Base-by-base conservation (phyloP, 2,113 vertebrate species). In the Sceloporus undulatus region DNA sequence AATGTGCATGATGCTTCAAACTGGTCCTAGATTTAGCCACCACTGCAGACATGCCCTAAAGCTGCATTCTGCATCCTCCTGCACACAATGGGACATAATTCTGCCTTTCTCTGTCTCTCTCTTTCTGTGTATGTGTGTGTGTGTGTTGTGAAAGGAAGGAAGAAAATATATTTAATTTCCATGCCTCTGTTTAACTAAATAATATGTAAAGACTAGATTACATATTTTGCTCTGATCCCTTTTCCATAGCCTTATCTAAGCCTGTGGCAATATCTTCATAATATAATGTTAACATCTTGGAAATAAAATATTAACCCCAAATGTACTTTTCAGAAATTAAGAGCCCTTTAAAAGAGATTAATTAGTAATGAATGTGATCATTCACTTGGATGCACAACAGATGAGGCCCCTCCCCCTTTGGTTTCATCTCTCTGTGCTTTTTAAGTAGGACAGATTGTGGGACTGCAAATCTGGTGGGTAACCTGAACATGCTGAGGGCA, bases 291-390 rank as follows among this genome's bases (percentile, higher is more conserved):
- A 86, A 66, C 89, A 25, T 77, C 89, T 84, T 2, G 88, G 82
- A 92, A 90, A 85, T 90, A 87, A 90, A 87, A 92, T 59, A 42
- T 91, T 85, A 89, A 90, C 75, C 78, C 89, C 70, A 23, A 18
- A 90, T 82, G 79, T 92, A 68, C 34, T 79, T 87, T 89, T 80
- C 52, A 88, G 80, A 87, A 70, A 89, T 90, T 85, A 90, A 90
- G 90, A 87, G 75, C 0, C 0, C 82, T 91, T 95, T 92, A 81
- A 91, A 79, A 38, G 66, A 88, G 8, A 83, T 86, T 73, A 90
- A 81, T 93, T 91, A 86, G 83, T 84, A 87, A 85, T 86, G 77
- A 79, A 93, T 78, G 38, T 2, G 34, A 87, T 79, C 76, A 91
- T 76, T 94, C 86, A 56, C 10, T 79, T 89, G 89, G 84, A 79